Base-by-base conservation (phyloP, 1,140 invertebrate species). In the Calliopsis andreniformis region DNA sequence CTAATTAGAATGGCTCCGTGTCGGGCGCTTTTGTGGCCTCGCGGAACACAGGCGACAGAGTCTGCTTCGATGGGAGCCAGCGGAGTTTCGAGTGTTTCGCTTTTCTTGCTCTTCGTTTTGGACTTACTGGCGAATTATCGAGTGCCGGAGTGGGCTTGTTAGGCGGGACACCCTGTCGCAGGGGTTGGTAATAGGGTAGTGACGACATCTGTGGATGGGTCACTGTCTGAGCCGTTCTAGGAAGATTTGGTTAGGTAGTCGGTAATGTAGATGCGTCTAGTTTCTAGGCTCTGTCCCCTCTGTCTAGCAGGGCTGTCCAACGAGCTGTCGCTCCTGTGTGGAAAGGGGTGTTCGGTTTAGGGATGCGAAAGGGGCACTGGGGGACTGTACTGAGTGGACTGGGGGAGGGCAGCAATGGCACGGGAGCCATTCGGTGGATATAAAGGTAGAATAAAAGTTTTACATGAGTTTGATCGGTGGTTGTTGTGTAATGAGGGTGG, bases 251-350 rank as follows among this genome's bases (percentile, higher is more conserved):
- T 56, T 69, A 42, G 90, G 28, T 76, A 32, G 91, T 91, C 91
- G 90, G 89, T 92, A 92, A 85, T 75, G 83, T 80, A 92, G 91
- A 75, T 51, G 47, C 10, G 35, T 59, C 62, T 84, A 77, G 78
- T 83, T 49, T 61, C 69, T 58, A 76, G 58, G 49, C n/a, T 63
- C 76, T 83, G 42, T 1, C 14, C 39, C 16, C 18, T 3, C 0
- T 20, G 45, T 28, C n/a, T 71, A 58, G 49, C 47, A 87, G 88
- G 89, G 86, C 80, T 88, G 88, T 86, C 85, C 85, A 80, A 86
- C 85, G 58, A 28, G 6, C 2, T 16, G 18, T 8, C 45, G 67
- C 47, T 43, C 35, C 28, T 28, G 20, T 3, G 3, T 10, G 0
- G 35, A 43, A 49, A 79, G 72, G 80, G 70, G 7, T 59, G 72